phyloP scores from a whole-genome alignment of 1,140 invertebrate species.

The Pseudobourletiella spinata region DNA sequence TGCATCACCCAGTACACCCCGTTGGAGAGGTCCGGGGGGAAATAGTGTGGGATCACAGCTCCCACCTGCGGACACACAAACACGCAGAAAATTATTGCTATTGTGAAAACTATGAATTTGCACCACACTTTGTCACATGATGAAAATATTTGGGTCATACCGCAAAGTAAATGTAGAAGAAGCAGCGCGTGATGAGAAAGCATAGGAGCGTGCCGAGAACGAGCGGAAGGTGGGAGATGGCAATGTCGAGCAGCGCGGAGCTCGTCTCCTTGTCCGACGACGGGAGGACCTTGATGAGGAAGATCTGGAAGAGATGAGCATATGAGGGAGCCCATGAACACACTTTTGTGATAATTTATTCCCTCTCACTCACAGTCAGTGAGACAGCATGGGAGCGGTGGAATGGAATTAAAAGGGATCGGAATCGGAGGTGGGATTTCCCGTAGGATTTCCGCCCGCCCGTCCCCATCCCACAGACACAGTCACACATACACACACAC shows the following conservation, averaged over 20 bases:
- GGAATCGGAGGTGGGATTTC: too few species aligned
- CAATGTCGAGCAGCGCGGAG: constrained; percentile 1
- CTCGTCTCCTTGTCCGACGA: not conserved
- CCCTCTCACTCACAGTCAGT: too few species aligned
- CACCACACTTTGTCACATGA: too few species aligned
- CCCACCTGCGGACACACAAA: constrained; percentile 18
- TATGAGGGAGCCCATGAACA: too few species aligned
- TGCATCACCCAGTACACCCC: constrained; percentile 35
- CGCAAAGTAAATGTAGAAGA: constrained; percentile 33
- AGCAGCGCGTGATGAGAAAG: constrained; percentile 13
- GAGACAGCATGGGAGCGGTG: too few species aligned
- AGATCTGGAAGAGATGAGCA: not conserved
- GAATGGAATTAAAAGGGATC: too few species aligned
- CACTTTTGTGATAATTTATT: too few species aligned
- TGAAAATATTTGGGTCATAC: too few species aligned
- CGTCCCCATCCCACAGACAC: too few species aligned
- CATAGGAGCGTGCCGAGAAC: constrained; percentile 8
- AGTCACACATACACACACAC: too few species aligned
- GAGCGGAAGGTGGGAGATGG: constrained; percentile 20
- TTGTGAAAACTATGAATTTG: not conserved
- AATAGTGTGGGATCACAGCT: constrained; percentile 22
- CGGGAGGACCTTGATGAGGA: constrained; percentile 2
- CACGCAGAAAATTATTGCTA: not conserved
- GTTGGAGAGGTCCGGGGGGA: constrained; percentile 32
- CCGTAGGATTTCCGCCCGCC: too few species aligned